Base-by-base conservation (phyloP, 2,888 invertebrate species). In the Digitonthophagus gazella region DNA sequence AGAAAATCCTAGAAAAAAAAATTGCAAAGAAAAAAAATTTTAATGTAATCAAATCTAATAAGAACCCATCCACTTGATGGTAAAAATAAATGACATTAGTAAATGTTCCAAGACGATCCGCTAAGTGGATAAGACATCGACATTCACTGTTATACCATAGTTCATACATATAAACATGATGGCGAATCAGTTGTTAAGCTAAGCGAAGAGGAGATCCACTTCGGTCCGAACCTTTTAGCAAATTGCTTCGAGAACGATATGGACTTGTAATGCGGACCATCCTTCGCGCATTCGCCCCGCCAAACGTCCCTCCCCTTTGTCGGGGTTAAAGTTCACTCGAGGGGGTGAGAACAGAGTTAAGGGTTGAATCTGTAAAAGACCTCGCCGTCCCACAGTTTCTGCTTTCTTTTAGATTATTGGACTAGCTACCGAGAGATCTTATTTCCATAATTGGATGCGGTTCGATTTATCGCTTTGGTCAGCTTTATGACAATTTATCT, bases 91-190 rank as follows among this genome's bases (percentile, higher is more conserved):
- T 44, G 28, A 44, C 28, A 44, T 11, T 1, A 44, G 28, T 44
- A 44, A 44, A 44, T 44, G 28, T 6, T 11, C 28, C 8, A 44
- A 44, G 28, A 44, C 28, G 28, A 44, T 44, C 28, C 28, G 28
- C 28, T 44, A 44, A 44, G 28, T 44, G 28, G 28, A 44, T 44
- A 44, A 44, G 28, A 44, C 8, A 44, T 44, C 19, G 18, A 61
- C 20, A 19, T 61, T 19, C 61, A 61, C 61, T 61, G 18, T 4
- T n/a, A 20, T 20, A 18, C 61, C 61, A 18, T 18, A 18, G 20
- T 80, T 82, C 82, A 81, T 83, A 80, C 82, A 83, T 83, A 81
- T 81, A 82, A 80, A 82, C 83, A 83, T 83, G 82, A 82, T 82
- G 79, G 80, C 80, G 81, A 82, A 83, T 83, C 82, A 81, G 82